phyloP scores from a whole-genome alignment of 2,113 vertebrate species.

The Halichoerus grypus region DNA sequence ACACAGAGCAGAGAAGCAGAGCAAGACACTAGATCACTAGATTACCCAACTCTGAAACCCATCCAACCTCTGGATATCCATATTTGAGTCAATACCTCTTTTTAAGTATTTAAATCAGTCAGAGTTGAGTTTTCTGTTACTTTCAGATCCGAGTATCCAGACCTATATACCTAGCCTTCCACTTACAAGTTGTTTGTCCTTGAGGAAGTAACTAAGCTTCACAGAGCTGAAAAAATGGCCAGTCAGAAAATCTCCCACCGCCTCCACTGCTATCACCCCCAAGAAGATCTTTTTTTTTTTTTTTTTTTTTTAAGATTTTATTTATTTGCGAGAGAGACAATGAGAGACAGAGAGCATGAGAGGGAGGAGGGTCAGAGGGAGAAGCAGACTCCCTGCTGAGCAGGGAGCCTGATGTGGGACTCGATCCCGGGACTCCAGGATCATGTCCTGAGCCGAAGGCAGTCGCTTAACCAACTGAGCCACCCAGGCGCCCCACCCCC shows the following conservation, averaged over 20 bases:
- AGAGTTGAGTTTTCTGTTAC: not conserved
- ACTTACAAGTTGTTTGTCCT: not conserved
- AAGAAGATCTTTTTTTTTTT: not conserved
- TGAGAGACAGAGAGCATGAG: no score
- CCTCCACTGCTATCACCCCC: not conserved
- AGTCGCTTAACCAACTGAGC: no score
- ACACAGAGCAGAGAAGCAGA: not conserved
- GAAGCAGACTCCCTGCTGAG: no score
- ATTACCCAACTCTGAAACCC: not conserved
- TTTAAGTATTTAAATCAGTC: not conserved
- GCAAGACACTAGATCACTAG: conserved; percentile 13
- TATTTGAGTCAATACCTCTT: conserved; percentile 5
- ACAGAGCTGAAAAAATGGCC: not conserved
- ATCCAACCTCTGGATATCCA: not conserved
- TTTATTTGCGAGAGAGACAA: no score
- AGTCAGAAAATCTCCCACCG: not conserved
- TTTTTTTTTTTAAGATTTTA: no score
- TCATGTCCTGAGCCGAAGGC: no score
- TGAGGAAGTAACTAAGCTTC: conserved; percentile 30
- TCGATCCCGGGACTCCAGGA: no score
- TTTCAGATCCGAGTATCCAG: not conserved
- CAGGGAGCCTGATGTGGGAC: no score
- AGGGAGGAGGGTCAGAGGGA: no score
- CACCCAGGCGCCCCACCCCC: no score
- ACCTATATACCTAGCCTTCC: not conserved